phyloP scores from a whole-genome alignment of 92 coral and sea anemone genomes.

The Diadumene lineata region DNA sequence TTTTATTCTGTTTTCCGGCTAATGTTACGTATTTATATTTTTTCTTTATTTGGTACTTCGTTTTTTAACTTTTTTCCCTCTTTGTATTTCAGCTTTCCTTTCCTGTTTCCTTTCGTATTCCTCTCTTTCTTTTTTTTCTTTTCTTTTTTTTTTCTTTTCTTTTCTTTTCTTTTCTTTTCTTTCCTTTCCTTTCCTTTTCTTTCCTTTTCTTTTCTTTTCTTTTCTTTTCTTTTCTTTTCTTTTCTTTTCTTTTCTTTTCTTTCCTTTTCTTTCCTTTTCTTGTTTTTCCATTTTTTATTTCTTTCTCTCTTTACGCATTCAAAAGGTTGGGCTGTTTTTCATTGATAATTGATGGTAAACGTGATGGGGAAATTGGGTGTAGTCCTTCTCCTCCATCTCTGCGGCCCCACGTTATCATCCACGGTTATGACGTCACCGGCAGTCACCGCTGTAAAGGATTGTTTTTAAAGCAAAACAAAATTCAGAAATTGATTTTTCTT shows the following conservation, averaged over 20 bases:
- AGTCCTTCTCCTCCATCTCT: too few species aligned
- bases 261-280: background rate
- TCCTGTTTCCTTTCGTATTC: constrained; percentile 6
- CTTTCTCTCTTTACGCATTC: constrained; percentile 12
- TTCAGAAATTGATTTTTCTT: too few species aligned
- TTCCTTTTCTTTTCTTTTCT: background rate
- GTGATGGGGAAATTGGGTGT: too few species aligned
- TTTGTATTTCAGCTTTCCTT: background rate
- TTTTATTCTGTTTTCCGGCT: background rate
- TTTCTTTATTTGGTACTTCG: background rate
- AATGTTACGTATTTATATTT: background rate
- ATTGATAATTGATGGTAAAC: too few species aligned
- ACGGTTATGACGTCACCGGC: too few species aligned
- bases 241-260: background rate
- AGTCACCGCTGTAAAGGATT: too few species aligned
- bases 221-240: background rate
- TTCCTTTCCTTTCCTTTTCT: background rate
- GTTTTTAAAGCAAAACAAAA: too few species aligned
- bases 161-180: constrained; percentile 1
- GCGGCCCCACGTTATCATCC: too few species aligned
- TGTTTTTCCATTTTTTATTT: constrained; percentile 23
- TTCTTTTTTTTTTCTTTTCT: background rate
- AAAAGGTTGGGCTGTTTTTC: too few species aligned
- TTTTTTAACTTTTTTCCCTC: constrained; percentile 1
- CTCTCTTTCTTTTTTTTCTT: background rate